phyloP scores from a whole-genome alignment of 2,888 invertebrate species.

The Abscondita cerata region DNA sequence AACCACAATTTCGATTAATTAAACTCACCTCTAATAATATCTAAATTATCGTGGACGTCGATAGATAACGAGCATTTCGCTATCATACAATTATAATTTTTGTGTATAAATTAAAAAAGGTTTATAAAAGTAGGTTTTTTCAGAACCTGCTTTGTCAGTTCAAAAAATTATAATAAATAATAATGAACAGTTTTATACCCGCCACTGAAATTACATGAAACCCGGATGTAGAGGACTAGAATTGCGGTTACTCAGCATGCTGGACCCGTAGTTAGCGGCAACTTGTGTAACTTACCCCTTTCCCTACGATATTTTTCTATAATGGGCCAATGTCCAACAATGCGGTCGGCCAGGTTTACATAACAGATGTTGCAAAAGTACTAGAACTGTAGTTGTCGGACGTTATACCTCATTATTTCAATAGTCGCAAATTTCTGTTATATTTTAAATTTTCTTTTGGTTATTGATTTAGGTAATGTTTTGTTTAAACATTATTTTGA shows the following conservation, averaged over 20 bases:
- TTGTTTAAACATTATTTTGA: too few species aligned
- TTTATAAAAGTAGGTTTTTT: too few species aligned
- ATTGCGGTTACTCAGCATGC: constrained; percentile 48
- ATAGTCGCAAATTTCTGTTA: too few species aligned
- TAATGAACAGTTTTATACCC: background rate
- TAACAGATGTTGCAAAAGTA: constrained; percentile 40
- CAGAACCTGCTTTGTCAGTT: too few species aligned
- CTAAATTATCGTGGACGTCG: too few species aligned
- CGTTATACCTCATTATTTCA: constrained; percentile 3
- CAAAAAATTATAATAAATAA: constrained; percentile 1
- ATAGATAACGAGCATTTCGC: too few species aligned
- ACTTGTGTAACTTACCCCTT: constrained; percentile 52
- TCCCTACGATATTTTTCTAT: constrained; percentile 51
- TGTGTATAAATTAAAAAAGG: too few species aligned
- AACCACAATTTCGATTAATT: background rate
- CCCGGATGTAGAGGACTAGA: constrained; percentile 45
- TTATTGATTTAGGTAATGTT: too few species aligned
- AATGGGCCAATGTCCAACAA: constrained; percentile 46
- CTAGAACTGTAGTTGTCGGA: constrained; percentile 33
- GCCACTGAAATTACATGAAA: constrained; percentile 29
- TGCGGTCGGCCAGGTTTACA: constrained; percentile 34
- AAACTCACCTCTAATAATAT: background rate
- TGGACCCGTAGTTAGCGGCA: constrained; percentile 48
- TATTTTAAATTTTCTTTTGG: too few species aligned
- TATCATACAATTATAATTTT: too few species aligned